Evolutionary conservation across 2,113 vertebrate species (phyloP), one percentile per base, ranked within the genome.

Genomic region (Microcebus lehilahytsara): DNA sequence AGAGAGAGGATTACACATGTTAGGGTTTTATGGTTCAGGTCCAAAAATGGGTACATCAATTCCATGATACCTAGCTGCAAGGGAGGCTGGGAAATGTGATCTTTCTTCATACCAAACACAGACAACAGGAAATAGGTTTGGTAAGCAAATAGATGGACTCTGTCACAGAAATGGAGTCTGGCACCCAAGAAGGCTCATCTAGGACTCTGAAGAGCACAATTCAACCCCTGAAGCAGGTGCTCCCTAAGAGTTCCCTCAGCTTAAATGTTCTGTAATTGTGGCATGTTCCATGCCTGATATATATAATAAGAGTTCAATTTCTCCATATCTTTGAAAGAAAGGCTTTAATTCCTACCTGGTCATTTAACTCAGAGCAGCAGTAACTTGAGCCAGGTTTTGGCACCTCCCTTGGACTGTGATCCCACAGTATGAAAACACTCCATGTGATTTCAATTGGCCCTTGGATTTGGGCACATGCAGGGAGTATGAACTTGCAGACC

Each of bases 391-490:
- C n/a, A 6, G 37, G n/a, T 67, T 27, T 75, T 58, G 40, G 2
- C 13, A 5, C 30, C 23, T 78, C 13, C 20, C 7, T 25, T 85
- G 2, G 23, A 20, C 77, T 19, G 11, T 6, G 4, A 11, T 40
- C 30, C 0, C 16, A 4, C 5, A 27, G 6, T n/a, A 9, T 5
- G 32, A 32, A 30, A n/a, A 75, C 6, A 4, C 30, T 74, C 7
- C 11, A 11, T 6, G 34, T 27, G 14, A 16, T 49, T 34, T 69
- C 25, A 77, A 0, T 17, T 78, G 64, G 23, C 40, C 34, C 37
- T 72, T 78, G n/a, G 13, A 66, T 67, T 74, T 86, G 20, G 49
- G 37, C 4, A 16, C 37, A 34, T 58, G n/a, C 46, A 34, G 2
- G 30, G 37, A 75, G 46, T 88, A 30, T 37, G 32, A 66, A 9